Evolutionary conservation across 1,140 invertebrate genomes (phyloP), one percentile per base, ranked within the genome.

Genomic region (Neodiprion pinetum): DNA sequence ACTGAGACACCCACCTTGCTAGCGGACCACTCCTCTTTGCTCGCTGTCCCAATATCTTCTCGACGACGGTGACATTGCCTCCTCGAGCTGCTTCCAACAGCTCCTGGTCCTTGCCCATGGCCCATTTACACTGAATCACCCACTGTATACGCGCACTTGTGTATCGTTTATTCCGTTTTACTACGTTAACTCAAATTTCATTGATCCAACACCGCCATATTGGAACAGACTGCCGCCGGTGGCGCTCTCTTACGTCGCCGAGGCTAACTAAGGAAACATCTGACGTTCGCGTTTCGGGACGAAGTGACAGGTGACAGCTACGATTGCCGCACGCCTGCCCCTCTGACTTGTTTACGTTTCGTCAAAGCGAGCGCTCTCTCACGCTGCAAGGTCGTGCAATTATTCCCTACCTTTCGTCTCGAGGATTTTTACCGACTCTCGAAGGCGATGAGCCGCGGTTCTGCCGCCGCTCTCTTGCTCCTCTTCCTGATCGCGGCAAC

Each of bases 61-160:
- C 96, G 70, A 98, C 96, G 79, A 94, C 92, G 75, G 91, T 90
- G 80, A 94, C 91, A 89, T 98, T 96, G 85, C 97, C 97, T 89
- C 93, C 96, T 82, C 97, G 93, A 78, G 96, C 96, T 81, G 96
- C 97, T 86, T 98, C 96, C 86, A 99, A 92, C 88, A 99, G 92
- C 90, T 98, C 97, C 88, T 97, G 95, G 88, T 98, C 97, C 90
- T 97, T 97, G 85, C 96, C 97, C 96, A 99, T 96, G 89, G 89
- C 90, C 90, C 91, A 92, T 92, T 90, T 91, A 92, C 89, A 89
- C 84, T 78, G 83, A 40, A 83, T 84, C 83, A 83, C 82, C 79
- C 85, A 84, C 84, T 87, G 84, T 82, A 86, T 86, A 85, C 76
- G 81, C 80, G 86, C 84, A 86, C 83, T 79, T 82, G 89, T 87